Base-by-base conservation (phyloP, 2,797 vertebrate species). In the Neosilurus hyrtlii region DNA sequence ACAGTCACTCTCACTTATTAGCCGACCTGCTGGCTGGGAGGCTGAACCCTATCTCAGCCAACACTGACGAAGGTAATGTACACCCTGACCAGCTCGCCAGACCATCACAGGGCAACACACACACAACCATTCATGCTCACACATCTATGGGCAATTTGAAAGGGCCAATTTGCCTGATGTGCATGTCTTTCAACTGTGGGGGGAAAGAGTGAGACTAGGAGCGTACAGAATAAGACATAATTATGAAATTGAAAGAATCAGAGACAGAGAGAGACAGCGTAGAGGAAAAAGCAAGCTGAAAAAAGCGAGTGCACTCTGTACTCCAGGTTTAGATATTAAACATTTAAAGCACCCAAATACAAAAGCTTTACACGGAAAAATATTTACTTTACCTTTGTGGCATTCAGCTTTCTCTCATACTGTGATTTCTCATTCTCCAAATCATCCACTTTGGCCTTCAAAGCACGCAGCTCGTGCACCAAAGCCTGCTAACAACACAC, bases 381-480 rank as follows among this genome's bases (percentile, higher is more conserved):
- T 30, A 2, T 37, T 59, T 20, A 8, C 30, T 3, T 77, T 95
- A 99, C 98, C 96, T 99, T 97, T 8, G 97, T 98, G 87, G 96
- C 95, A 90, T 97, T 94, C 80, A 99, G 91, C 86, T 96, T 96
- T 92, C 95, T 96, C 86, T 99, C 97, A 0, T 97, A 98, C 63
- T 96, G 96, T 73, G 91, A 94, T 88, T 96, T 96, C 91, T 99
- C 96, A 5, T 94, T 96, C 91, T 99, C 97, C 89, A 99, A 89
- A 85, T 96, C 96, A 78, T 97, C 96, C 88, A 99, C 96, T 94
- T 96, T 97, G 84, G 93, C 95, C 92, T 94, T 97, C 82, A 99
- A 94, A 71, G 93, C 93, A 79, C 90, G 95, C 30, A 99, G 94
- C 81, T 99, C 97, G 71, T 96, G 94, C 0, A 96, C 86, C 86